Percentiles rank a stretch among this genome's conserved stretches.
phyloP scores from a whole-genome alignment of 1,140 invertebrate species.

The Arctopsyche grandis region DNA sequence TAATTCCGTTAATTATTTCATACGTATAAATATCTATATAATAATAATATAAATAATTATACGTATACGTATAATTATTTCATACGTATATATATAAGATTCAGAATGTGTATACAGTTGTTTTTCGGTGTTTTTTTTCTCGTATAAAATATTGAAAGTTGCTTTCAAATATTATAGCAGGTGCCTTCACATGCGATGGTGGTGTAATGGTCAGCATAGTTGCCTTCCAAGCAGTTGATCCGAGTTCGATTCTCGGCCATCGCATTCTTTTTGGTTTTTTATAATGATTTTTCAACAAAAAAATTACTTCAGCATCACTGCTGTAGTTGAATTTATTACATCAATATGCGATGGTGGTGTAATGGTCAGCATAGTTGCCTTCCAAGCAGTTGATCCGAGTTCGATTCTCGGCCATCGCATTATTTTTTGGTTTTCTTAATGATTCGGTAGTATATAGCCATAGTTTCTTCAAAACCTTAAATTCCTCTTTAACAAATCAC shows the following conservation, averaged over 20 bases:
- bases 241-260: constrained; percentile 93
- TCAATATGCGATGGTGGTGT: constrained; percentile 70
- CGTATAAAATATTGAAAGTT: too few species aligned
- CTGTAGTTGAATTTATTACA: background rate
- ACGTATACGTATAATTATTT: too few species aligned
- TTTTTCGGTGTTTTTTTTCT: too few species aligned
- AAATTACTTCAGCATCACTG: background rate
- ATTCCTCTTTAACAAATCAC: background rate
- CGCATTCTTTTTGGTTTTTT: constrained; percentile 67
- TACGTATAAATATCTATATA: too few species aligned
- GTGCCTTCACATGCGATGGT: constrained; percentile 65
- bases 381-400: constrained; percentile 87
- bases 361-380: constrained; percentile 89
- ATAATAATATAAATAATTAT: too few species aligned
- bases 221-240: constrained; percentile 92
- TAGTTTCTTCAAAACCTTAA: constrained; percentile 1
- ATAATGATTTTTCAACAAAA: background rate
- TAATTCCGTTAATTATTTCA: too few species aligned
- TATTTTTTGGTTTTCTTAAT: constrained; percentile 48
- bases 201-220: constrained; percentile 78
- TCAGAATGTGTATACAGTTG: too few species aligned
- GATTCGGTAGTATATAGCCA: background rate
- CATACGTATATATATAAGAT: too few species aligned
- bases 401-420: constrained; percentile 81
- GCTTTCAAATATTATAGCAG: background rate